Evolutionary conservation across 2,888 invertebrate species (phyloP), one percentile per base, ranked within the genome.

Genomic region (Barypeithes pellucidus): DNA sequence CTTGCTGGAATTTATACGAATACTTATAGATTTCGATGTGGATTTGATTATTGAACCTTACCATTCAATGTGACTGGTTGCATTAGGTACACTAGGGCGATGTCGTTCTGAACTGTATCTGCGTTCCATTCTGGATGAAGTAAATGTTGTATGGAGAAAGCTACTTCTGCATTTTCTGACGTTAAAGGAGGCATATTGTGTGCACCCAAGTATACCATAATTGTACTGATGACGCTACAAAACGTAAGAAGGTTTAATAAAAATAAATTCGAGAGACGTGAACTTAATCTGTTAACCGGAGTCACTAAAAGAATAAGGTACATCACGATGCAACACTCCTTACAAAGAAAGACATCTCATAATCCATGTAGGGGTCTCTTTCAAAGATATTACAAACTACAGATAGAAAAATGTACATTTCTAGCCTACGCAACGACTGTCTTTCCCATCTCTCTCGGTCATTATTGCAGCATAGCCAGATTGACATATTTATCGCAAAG

Each of bases 1-100:
- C 83, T 81, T 9, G 85, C 87, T 88, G 77, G 9, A 80, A 79
- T 70, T 45, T 7, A 33, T 24, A 67, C 43, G 2, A 22, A n/a
- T 41, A 43, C 1, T 52, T 3, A 18, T 12, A 14, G 14, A 3
- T 3, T 36, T 36, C 9, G 2, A 36, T 8, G 3, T 5, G 8
- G 12, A 36, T 11, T 36, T 36, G n/a, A n/a, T n/a, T n/a, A n/a
- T n/a, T n/a, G n/a, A n/a, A 39, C 22, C 45, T 43, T 57, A 65
- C 65, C 70, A 39, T 20, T 43, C 14, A 57, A 18, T 9, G 29
- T 20, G 24, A 70, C 47, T 9, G 14, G 22, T 0, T 59, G 65
- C n/a, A 20, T 24, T 12, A 70, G 22, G 22, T 50, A 29, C 18
- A 65, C 50, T 4, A 65, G 61, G 0, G 61, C 72, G 11, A 72